Percentiles rank a stretch among this genome's conserved stretches.
phyloP scores from a whole-genome alignment of 2,888 invertebrate genomes.

The Tanypteryx hageni region DNA sequence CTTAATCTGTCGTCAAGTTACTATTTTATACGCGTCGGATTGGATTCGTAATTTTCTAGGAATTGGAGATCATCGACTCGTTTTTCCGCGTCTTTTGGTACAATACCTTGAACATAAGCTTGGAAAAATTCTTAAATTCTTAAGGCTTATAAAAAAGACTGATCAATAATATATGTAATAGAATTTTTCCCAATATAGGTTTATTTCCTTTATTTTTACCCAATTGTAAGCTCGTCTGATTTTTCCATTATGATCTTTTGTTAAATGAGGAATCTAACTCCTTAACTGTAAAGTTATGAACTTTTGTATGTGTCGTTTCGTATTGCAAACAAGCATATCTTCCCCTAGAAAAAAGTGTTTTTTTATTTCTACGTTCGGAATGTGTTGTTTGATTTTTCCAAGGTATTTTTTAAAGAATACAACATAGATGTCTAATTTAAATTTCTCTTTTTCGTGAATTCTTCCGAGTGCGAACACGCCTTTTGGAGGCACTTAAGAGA shows the following conservation, averaged over 20 bases:
- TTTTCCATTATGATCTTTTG: neutral
- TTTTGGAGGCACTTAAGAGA: too few species aligned
- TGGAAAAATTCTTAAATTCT: neutral
- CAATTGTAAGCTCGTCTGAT: neutral
- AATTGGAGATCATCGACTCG: neutral
- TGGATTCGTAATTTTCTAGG: slow-evolving; percentile 36
- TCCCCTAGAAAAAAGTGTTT: neutral
- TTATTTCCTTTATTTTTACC: neutral
- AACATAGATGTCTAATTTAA: neutral
- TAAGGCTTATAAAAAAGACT: neutral
- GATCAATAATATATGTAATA: neutral
- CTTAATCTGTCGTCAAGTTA: neutral
- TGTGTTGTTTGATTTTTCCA: neutral
- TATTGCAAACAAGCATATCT: neutral
- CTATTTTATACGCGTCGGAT: slow-evolving; percentile 44
- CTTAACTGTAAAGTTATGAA: too few species aligned
- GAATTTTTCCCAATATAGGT: neutral
- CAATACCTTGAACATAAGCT: neutral
- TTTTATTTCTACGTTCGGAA: neutral
- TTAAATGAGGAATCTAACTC: too few species aligned
- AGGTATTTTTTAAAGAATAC: neutral
- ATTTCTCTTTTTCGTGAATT: neutral
- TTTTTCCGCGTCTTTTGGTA: neutral
- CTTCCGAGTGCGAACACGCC: too few species aligned
- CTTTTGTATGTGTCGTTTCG: neutral